Percentiles rank a stretch among this genome's conserved stretches.
These are phyloP conservation scores for Balaeniceps rex DNA, from an alignment of 2,113 vertebrate genomes.

Conservation along the genomic window DNA sequence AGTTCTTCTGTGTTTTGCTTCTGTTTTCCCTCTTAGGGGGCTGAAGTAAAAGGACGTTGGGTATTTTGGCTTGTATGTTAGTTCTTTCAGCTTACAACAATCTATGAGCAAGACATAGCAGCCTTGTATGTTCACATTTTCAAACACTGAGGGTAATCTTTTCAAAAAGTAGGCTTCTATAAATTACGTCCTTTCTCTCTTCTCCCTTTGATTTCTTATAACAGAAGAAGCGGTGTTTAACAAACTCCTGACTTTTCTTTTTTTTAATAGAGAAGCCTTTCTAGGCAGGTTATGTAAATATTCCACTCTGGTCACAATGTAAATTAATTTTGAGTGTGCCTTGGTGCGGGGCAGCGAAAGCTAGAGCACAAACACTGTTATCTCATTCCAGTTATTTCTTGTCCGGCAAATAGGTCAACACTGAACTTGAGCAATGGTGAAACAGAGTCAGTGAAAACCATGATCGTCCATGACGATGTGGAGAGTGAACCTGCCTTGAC, in stretches of 20 bases:
- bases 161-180: background rate
- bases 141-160: background rate
- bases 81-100: background rate
- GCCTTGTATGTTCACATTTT: background rate
- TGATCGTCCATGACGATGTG: slow-evolving; percentile 93
- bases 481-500: slow-evolving; percentile 91
- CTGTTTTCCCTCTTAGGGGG: background rate
- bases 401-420: slow-evolving; percentile 71
- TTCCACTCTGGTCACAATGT: background rate
- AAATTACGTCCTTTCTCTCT: background rate
- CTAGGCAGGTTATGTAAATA: background rate
- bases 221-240: background rate
- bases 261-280: background rate
- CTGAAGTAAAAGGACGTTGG: background rate
- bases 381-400: slow-evolving; percentile 1
- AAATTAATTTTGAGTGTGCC: background rate
- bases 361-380: background rate
- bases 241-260: background rate
- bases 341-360: background rate
- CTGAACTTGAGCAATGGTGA: slow-evolving; percentile 95
- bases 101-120: background rate
- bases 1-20: slow-evolving; percentile 44
- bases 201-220: background rate
- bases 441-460: slow-evolving; percentile 93
- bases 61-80: background rate